Evolutionary conservation across 2,888 invertebrate species (phyloP).

Genomic region (Omphaloscelis lunosa): DNA sequence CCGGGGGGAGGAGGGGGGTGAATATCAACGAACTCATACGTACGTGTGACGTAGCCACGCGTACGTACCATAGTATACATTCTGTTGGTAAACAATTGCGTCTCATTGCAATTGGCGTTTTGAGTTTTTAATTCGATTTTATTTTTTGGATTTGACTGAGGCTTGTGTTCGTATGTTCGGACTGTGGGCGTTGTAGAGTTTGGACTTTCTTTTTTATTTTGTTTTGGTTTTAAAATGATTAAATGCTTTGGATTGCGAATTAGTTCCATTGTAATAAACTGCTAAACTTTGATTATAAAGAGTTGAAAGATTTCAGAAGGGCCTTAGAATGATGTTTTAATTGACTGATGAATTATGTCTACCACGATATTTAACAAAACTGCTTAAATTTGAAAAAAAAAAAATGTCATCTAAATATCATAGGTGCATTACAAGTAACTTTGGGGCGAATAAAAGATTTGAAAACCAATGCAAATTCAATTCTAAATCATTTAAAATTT

Average conservation of each 20-base stretch:
- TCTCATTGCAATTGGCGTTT: constrained; percentile 70
- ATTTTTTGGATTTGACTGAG: constrained; percentile 27
- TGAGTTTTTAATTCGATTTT: constrained; percentile 44
- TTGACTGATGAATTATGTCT: neutral
- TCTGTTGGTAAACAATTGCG: constrained; percentile 89
- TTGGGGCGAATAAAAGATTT: constrained; percentile 18
- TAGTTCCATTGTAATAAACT: neutral
- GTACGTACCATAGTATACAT: constrained; percentile 81
- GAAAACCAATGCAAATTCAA: constrained; percentile 42
- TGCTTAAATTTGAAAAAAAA: constrained; percentile 11
- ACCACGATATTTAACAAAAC: neutral
- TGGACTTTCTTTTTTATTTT: neutral
- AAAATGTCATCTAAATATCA: constrained; percentile 39
- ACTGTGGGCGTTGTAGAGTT: neutral
- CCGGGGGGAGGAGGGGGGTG: constrained; percentile 79
- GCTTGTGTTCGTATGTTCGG: neutral
- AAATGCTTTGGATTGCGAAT: neutral
- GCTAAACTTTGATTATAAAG: neutral
- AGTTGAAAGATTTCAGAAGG: constrained; percentile 1
- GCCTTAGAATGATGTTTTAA: neutral
- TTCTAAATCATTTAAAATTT: constrained; percentile 40
- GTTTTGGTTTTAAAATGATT: neutral
- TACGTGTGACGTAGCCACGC: constrained; percentile 85
- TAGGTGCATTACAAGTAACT: constrained; percentile 34
- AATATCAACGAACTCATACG: constrained; percentile 90